Evolutionary conservation across 2,113 vertebrate species (phyloP).

Genomic region (Aldabrachelys gigantea): DNA sequence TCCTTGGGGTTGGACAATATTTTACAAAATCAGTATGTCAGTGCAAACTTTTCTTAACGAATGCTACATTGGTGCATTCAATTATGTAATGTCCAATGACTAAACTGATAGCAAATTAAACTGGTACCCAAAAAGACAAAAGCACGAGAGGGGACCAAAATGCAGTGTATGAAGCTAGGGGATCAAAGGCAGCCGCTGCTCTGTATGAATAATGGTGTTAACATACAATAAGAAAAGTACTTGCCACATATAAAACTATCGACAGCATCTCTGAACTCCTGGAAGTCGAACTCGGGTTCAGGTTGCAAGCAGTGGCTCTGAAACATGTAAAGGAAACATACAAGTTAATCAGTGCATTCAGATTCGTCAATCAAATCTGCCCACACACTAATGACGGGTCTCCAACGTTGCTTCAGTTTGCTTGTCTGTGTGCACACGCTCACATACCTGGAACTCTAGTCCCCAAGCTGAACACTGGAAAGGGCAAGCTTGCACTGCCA

Average conservation of each 20-base stretch:
- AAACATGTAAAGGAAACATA: neutral
- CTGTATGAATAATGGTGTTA: neutral
- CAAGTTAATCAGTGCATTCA: neutral
- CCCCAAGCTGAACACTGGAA: slow-evolving; percentile 20
- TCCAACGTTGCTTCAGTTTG: no score
- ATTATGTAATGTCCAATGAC: neutral
- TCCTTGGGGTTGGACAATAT: neutral
- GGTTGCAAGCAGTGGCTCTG: slow-evolving; percentile 75
- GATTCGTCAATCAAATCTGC: no score
- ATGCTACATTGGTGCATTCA: fast-evolving
- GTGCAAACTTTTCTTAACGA: neutral
- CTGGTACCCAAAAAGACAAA: neutral
- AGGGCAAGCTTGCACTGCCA: slow-evolving; percentile 42
- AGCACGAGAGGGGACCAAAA: fast-evolving
- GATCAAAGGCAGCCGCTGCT: fast-evolving
- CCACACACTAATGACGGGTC: no score
- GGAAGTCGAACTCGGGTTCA: slow-evolving; percentile 75
- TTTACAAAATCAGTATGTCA: neutral
- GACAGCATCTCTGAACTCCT: slow-evolving; percentile 83
- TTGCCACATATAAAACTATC: slow-evolving; percentile 86
- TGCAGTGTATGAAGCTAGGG: neutral
- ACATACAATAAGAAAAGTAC: slow-evolving; percentile 36
- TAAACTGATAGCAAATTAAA: fast-evolving
- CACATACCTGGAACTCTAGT: slow-evolving; percentile 70
- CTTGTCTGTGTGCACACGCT: neutral